phyloP scores from a whole-genome alignment of 2,797 vertebrate genomes.

The Gymnopithys bicolor region DNA sequence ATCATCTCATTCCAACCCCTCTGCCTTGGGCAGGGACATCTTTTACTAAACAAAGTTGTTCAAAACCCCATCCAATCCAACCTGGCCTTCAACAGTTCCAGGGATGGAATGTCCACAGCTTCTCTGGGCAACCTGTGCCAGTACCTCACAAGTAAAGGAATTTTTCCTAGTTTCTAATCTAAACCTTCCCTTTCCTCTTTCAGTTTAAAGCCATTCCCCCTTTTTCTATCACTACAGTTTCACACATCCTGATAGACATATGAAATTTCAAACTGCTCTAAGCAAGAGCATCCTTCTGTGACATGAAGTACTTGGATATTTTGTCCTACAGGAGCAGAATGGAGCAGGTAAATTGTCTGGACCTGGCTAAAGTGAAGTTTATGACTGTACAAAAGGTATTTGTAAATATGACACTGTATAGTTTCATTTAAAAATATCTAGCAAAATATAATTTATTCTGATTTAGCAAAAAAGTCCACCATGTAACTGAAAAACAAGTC shows the following conservation, averaged over 20 bases:
- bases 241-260: neutral
- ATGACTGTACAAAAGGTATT: neutral
- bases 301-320: neutral
- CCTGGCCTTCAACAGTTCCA: neutral
- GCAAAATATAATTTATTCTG: neutral
- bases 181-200: neutral
- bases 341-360: neutral
- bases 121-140: neutral
- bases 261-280: neutral
- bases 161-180: neutral
- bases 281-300: neutral
- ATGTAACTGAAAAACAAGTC: neutral
- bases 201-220: neutral
- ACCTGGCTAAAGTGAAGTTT: neutral
- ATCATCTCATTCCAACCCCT: neutral
- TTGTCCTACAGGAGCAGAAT: neutral
- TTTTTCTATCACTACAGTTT: neutral
- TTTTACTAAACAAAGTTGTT: neutral
- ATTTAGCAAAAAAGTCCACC: neutral
- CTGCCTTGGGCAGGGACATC: neutral
- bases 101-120: neutral
- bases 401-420: neutral
- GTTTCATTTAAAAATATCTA: neutral
- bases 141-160: neutral
- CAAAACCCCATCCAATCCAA: neutral